phyloP scores from a whole-genome alignment of 2,888 invertebrate genomes.

The Ornithoptera alexandrae region DNA sequence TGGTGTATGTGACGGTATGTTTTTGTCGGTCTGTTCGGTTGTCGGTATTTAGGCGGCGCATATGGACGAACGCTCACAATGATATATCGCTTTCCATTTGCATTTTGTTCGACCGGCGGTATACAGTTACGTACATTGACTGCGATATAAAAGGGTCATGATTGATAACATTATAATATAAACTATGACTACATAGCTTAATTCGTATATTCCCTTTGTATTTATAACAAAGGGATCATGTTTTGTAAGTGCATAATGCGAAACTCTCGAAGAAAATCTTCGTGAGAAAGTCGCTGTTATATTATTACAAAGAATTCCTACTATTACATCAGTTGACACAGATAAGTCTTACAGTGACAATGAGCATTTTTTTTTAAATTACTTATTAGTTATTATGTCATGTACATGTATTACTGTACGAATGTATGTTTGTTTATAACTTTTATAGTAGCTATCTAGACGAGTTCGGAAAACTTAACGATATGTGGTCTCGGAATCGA shows the following conservation, averaged over 20 bases:
- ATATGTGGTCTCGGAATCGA: too few relatives aligned
- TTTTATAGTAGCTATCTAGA: too few relatives aligned
- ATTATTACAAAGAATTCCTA: background rate
- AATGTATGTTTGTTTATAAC: too few relatives aligned
- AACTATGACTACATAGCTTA: background rate
- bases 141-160: conserved; percentile 32
- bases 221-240: background rate
- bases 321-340: background rate
- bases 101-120: conserved; percentile 38
- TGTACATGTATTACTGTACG: too few relatives aligned
- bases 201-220: background rate
- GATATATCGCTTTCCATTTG: conserved; percentile 32
- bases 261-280: background rate
- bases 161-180: background rate
- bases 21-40: conserved; percentile 12
- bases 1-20: conserved; percentile 32
- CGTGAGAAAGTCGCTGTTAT: background rate
- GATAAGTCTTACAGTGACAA: background rate
- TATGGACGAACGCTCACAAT: conserved; percentile 25
- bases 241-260: background rate
- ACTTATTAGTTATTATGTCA: background rate
- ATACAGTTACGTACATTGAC: conserved; percentile 54
- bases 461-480: too few relatives aligned
- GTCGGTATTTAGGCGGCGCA: conserved; percentile 17
- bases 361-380: background rate